Evolutionary conservation across 2,797 vertebrate genomes (phyloP), one percentile per base, ranked within the genome.

Genomic region (Sebastes cheni): DNA sequence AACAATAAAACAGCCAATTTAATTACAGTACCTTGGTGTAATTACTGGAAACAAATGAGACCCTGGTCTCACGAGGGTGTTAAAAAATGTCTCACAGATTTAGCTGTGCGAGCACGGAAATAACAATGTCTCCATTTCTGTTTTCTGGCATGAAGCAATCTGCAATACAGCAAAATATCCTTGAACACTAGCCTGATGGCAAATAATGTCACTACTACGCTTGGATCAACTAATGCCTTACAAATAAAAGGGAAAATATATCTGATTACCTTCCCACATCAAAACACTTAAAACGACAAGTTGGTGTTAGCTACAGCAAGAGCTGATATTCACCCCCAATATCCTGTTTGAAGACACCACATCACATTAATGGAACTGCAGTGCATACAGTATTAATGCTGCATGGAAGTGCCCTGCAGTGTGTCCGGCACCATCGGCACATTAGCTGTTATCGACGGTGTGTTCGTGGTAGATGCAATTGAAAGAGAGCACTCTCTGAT

Each of bases 1-100:
- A 60, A 62, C n/a, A 64, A 75, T 67, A 66, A 56, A 58, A 76
- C 55, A 69, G 59, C 8, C 12, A 27, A 55, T 25, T 20, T 65
- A 61, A 69, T 50, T 20, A 16, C 2, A 56, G 12, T 11, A 77
- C 30, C 13, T 70, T 50, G 46, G 25, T 74, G 60, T 77, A 75
- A 83, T 72, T 32, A 80, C 50, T 55, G 36, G 9, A 27, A 69
- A 77, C 12, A 32, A 74, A 76, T 23, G 29, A 73, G 72, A 32
- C 2, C 11, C 11, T 23, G 12, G 36, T 39, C 50, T 72, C 58
- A 55, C 6, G 74, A 68, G 27, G 55, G 13, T 16, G 61, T 64
- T 77, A n/a, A 14, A 54, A 42, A 54, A 81, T 39, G 5, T 58
- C 22, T 59, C 16, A 18, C 60, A 34, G 59, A 66, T 71, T 76